Percentiles rank a stretch among this genome's conserved stretches.
phyloP scores from a whole-genome alignment of 2,797 vertebrate species.

The Semotilus atromaculatus region DNA sequence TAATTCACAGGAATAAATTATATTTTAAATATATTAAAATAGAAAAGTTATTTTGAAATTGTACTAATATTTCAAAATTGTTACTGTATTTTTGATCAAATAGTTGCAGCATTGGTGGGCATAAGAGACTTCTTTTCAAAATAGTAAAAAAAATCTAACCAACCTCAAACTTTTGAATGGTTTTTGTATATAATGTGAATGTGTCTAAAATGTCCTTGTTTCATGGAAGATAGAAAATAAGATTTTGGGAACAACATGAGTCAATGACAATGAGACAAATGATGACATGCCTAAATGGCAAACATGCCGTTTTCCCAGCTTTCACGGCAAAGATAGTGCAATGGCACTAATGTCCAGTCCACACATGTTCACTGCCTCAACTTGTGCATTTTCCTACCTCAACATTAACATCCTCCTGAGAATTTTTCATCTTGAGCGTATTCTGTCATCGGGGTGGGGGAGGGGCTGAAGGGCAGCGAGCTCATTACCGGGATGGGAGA shows the following conservation, averaged over 20 bases:
- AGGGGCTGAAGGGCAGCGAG: constrained; percentile 51
- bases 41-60: background rate
- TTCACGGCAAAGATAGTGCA: constrained; percentile 36
- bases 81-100: background rate
- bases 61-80: background rate
- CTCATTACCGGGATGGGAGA: constrained; percentile 70
- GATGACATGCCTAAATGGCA: background rate
- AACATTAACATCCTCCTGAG: constrained; percentile 75
- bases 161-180: background rate
- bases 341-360: constrained; percentile 43
- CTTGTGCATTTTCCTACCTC: constrained; percentile 60
- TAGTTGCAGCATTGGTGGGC: background rate
- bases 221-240: background rate
- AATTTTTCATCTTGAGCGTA: constrained; percentile 75
- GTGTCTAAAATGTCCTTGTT: background rate
- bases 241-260: background rate
- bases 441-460: constrained; percentile 72
- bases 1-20: background rate
- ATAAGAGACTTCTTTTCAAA: background rate
- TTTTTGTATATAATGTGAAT: background rate
- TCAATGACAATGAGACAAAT: constrained; percentile 5
- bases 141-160: background rate
- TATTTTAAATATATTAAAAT: background rate
- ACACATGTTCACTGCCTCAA: constrained; percentile 45
- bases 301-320: background rate